phyloP scores from a whole-genome alignment of 2,888 invertebrate genomes.

The Nemapogon koenigi region DNA sequence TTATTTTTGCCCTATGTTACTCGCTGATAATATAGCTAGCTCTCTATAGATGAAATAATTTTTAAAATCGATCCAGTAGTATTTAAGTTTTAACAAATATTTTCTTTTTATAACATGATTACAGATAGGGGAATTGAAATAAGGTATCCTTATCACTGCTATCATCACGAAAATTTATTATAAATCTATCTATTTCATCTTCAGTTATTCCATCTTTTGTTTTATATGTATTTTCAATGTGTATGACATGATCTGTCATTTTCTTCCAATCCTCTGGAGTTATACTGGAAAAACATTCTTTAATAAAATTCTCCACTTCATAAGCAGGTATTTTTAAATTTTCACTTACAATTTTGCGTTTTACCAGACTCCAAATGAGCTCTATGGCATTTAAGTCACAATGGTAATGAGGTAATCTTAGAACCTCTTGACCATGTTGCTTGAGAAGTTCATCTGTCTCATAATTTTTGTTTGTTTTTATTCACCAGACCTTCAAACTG shows the following conservation, averaged over 20 bases:
- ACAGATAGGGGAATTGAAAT: no score
- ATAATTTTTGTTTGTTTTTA: slow-evolving; percentile 4
- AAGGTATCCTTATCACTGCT: background rate
- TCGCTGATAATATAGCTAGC: no score
- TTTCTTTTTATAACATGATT: no score
- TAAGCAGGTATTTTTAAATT: background rate
- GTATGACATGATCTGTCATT: slow-evolving; percentile 14
- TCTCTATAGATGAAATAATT: no score
- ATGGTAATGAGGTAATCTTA: background rate
- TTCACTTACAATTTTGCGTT: background rate
- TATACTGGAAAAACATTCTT: slow-evolving; percentile 11
- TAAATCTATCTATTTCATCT: slow-evolving; percentile 14
- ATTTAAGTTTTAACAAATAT: no score
- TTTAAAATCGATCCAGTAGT: no score
- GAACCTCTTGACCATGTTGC: slow-evolving; percentile 3
- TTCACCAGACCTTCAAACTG: no score
- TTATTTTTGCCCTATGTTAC: no score
- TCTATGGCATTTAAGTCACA: slow-evolving; percentile 5
- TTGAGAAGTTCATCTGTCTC: slow-evolving; percentile 2
- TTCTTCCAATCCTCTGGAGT: slow-evolving; percentile 15
- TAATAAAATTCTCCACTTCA: slow-evolving; percentile 1
- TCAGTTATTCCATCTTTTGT: slow-evolving; percentile 13
- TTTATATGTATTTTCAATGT: slow-evolving; percentile 14
- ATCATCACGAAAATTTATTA: slow-evolving; percentile 12
- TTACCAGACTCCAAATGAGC: slow-evolving; percentile 6